Conservation (phyloP, 2,113 vertebrate species). For the Pomatostomus ruficeps region DNA sequence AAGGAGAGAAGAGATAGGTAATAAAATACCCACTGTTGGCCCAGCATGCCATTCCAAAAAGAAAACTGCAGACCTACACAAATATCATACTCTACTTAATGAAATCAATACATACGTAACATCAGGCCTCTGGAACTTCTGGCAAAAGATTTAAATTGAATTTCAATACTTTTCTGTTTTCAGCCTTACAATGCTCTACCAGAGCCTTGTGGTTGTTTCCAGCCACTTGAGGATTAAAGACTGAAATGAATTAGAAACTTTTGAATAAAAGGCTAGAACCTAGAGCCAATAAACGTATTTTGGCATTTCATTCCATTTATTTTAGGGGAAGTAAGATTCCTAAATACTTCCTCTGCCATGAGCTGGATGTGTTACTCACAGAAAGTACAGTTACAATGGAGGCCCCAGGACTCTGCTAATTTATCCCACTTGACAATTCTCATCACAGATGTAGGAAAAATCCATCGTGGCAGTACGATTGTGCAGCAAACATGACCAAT, state of each 20-base stretch:
- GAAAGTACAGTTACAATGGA: background rate
- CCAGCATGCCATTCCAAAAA: background rate
- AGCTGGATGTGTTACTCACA: background rate
- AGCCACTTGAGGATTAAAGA: background rate
- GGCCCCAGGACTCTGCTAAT: background rate
- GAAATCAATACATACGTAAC: background rate
- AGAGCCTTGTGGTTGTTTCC: background rate
- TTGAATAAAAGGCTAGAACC: background rate
- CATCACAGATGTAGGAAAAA: background rate
- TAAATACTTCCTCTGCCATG: background rate
- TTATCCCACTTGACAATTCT: background rate
- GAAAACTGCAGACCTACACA: background rate
- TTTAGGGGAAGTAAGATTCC: background rate
- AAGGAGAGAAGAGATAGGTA: background rate
- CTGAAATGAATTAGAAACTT: background rate
- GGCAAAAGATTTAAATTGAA: background rate
- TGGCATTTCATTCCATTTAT: background rate
- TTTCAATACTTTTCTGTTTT: background rate
- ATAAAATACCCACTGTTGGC: background rate
- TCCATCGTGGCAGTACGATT: background rate
- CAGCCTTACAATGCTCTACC: background rate
- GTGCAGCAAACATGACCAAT: background rate
- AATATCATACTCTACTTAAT: background rate
- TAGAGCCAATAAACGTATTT: background rate
- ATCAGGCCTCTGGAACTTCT: background rate